phyloP scores from a whole-genome alignment of 2,888 invertebrate genomes.

The Tetranychus truncatus region DNA sequence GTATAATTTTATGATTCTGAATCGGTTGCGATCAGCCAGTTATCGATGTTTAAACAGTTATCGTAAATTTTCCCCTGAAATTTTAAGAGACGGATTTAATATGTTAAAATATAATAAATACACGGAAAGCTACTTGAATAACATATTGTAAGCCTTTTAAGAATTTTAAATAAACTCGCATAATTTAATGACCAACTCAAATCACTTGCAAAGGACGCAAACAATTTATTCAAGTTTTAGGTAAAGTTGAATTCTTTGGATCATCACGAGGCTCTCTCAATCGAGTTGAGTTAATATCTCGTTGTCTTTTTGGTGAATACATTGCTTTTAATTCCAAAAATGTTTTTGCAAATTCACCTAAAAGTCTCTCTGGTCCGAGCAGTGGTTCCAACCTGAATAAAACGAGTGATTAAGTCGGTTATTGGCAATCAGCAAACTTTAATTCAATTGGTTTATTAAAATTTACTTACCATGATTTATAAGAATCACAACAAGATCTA shows the following conservation, averaged over 20 bases:
- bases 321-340: background rate
- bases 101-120: too few relatives aligned
- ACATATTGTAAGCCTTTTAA: too few relatives aligned
- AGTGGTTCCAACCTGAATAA: background rate
- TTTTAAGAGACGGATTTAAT: background rate
- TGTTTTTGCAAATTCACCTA: background rate
- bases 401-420: background rate
- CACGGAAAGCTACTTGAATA: too few relatives aligned
- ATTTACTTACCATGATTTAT: background rate
- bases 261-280: background rate
- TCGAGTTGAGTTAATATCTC: background rate
- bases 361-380: background rate
- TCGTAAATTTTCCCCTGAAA: background rate
- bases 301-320: background rate
- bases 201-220: too few relatives aligned
- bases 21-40: background rate
- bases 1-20: background rate
- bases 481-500: background rate
- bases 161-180: too few relatives aligned
- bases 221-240: too few relatives aligned
- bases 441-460: background rate
- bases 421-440: background rate
- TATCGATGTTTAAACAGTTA: background rate
- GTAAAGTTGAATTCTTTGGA: too few relatives aligned
- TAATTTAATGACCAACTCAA: too few relatives aligned